A percentile compares a stretch with the other conserved stretches of the same genome.
Evolutionary conservation across 1,140 invertebrate species (phyloP).

Genomic region (Zaprionus taronus): DNA sequence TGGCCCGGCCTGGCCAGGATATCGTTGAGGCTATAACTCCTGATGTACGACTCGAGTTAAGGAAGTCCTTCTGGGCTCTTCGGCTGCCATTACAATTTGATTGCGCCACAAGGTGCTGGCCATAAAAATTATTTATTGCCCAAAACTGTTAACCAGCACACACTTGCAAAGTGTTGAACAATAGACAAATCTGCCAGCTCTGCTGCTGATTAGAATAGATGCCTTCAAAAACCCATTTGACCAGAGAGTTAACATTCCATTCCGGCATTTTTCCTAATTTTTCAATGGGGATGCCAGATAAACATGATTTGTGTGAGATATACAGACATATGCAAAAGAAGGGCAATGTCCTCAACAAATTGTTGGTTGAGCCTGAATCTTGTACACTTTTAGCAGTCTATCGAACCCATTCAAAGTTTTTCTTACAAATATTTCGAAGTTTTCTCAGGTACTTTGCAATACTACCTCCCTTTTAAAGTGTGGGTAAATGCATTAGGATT

Average conservation of each 20-base stretch:
- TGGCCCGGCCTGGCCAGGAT: neutral
- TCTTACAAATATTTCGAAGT: neutral
- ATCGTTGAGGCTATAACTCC: slow-evolving; percentile 25
- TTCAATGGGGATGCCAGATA: slow-evolving; percentile 12
- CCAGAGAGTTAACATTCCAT: neutral
- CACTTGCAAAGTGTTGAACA: slow-evolving; percentile 14
- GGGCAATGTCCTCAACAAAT: neutral
- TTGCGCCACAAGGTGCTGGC: slow-evolving; percentile 69
- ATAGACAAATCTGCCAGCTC: slow-evolving; percentile 27
- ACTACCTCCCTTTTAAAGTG: neutral
- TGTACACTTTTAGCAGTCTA: neutral
- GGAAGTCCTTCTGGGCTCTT: slow-evolving; percentile 18
- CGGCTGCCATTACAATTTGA: slow-evolving; percentile 40
- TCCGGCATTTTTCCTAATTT: slow-evolving; percentile 21
- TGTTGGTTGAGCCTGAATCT: neutral
- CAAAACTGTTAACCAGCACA: slow-evolving; percentile 32
- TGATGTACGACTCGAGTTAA: slow-evolving; percentile 18
- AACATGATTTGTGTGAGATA: slow-evolving; percentile 1
- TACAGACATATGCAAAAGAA: neutral
- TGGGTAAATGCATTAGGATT: neutral
- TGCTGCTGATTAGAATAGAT: slow-evolving; percentile 49
- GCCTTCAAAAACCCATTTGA: slow-evolving; percentile 12
- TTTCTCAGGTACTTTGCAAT: neutral
- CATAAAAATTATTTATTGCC: slow-evolving; percentile 76
- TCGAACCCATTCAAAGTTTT: too few relatives aligned